Evolutionary conservation across 1,140 invertebrate genomes (phyloP).

Genomic region (Scylla paramamosain): DNA sequence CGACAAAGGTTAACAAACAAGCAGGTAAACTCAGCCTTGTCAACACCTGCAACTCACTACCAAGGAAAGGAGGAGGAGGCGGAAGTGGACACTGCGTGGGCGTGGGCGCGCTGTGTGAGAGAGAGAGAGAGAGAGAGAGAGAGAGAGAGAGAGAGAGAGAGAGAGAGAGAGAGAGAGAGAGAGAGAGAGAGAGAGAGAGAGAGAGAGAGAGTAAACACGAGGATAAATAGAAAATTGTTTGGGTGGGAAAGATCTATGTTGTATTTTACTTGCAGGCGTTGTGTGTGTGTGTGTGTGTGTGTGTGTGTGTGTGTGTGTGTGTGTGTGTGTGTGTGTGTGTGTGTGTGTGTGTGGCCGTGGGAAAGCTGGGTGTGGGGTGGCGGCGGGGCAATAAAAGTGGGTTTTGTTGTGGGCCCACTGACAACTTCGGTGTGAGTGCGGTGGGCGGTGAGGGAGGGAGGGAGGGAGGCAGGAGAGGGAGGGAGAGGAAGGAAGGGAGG

Average conservation of each 20-base stretch:
- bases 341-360: conserved; percentile 16
- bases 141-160: not conserved
- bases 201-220: not conserved
- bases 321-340: conserved; percentile 18
- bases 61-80: too few relatives aligned
- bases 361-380: not conserved
- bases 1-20: too few relatives aligned
- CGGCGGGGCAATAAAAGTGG: not conserved
- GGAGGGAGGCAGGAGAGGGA: not conserved
- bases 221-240: not conserved
- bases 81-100: too few relatives aligned
- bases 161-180: too few relatives aligned
- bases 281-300: conserved; percentile 11
- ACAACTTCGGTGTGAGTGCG: not conserved
- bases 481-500: not conserved
- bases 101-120: too few relatives aligned
- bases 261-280: not conserved
- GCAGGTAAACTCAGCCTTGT: too few relatives aligned
- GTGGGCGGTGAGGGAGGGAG: too few relatives aligned
- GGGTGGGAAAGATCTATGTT: not conserved
- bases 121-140: not conserved
- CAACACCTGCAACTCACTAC: too few relatives aligned
- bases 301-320: conserved; percentile 12
- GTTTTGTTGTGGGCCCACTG: not conserved
- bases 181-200: not conserved